Evolutionary conservation across 1,140 invertebrate species (phyloP), one percentile per base, ranked within the genome.

Genomic region (Drosophila sproati): DNA sequence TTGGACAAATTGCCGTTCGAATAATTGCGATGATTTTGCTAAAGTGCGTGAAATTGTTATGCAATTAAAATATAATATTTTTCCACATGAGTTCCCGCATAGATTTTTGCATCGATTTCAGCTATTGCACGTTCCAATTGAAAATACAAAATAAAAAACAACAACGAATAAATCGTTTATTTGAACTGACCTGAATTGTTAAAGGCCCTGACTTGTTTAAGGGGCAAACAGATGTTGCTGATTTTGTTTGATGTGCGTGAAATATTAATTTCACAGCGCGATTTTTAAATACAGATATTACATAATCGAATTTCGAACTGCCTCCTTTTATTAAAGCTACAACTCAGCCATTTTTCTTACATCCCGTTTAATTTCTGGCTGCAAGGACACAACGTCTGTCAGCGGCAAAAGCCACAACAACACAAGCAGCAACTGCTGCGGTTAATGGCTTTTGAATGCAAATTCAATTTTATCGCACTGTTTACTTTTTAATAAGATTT

Each of bases 401-500:
- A 70, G 31, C 68, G 10, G 12, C 48, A 76, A 55, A 47, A 56
- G 10, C 60, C 68, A 54, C 66, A 62, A 45, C 47, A 41, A 52
- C 45, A 59, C 41, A 55, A 70, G 45, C 80, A 20, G 80, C 77
- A 86, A 92, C 91, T 92, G 91, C 91, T 92, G 91, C 78, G 87
- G 80, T 92, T 91, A 92, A 92, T 92, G 91, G 91, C 82, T 92
- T 92, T 92, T 78, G 83, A 91, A 92, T 92, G 91, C 91, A 92
- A 92, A 92, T 92, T 90, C 88, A 92, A 92, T 92, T 92, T 92
- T 92, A 92, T 92, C 91, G 91, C 87, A 92, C 91, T 92, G 91
- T 92, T 92, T 87, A 86, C 76, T 86, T 92, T 91, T 92, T 92
- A 92, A 92, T 92, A 92, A 92, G 91, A 91, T 80, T 88, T 91